Percentiles rank a stretch among this genome's conserved stretches.
phyloP scores from a whole-genome alignment of 2,888 invertebrate species.

The Polydrusus cervinus region DNA sequence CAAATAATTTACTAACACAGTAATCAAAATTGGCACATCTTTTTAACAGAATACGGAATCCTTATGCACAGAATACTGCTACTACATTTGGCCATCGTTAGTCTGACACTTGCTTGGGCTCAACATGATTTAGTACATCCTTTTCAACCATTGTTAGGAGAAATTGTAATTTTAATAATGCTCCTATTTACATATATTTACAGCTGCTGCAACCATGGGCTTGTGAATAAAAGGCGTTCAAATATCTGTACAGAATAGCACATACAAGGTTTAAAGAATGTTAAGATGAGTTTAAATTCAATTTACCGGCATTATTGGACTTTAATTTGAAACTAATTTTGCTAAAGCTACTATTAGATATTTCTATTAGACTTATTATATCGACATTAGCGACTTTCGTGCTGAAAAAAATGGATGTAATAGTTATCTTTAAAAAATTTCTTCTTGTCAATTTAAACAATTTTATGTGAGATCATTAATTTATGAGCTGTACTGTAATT shows the following conservation, averaged over 20 bases:
- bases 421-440: too few relatives aligned
- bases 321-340: neutral
- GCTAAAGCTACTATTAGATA: neutral
- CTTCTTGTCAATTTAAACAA: too few relatives aligned
- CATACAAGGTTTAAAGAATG: slow-evolving; percentile 15
- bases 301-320: neutral
- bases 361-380: neutral
- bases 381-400: neutral
- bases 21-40: slow-evolving; percentile 5
- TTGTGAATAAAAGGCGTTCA: slow-evolving; percentile 32
- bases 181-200: slow-evolving; percentile 61
- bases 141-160: slow-evolving; percentile 58
- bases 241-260: slow-evolving; percentile 18
- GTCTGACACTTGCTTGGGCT: slow-evolving; percentile 57
- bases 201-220: slow-evolving; percentile 18
- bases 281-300: slow-evolving; percentile 3
- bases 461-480: too few relatives aligned
- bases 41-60: slow-evolving; percentile 31
- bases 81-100: slow-evolving; percentile 61
- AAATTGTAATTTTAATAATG: slow-evolving; percentile 60
- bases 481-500: too few relatives aligned
- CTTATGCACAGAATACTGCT: slow-evolving; percentile 49
- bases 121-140: slow-evolving; percentile 60
- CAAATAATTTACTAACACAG: too few relatives aligned
- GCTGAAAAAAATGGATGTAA: too few relatives aligned